A percentile compares a stretch with the other conserved stretches of the same genome.
Conservation (phyloP, 2,888 invertebrate genomes). For the Stenoptilia bipunctidactyla region DNA sequence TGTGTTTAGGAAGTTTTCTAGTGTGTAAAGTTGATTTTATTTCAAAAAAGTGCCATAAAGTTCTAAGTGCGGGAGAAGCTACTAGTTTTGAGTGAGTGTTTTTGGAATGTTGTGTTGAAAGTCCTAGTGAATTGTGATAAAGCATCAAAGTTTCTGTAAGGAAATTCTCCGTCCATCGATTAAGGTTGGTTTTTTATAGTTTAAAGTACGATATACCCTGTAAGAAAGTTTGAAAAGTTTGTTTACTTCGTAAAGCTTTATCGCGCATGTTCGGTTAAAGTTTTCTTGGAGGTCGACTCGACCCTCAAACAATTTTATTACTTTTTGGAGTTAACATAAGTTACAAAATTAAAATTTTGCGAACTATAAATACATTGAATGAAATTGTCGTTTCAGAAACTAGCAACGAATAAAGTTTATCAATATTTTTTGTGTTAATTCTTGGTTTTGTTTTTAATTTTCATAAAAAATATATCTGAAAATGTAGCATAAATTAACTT, state of each 20-base stretch:
- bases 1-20: constrained; percentile 24
- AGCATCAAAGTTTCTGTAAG: constrained; percentile 34
- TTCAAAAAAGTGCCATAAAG: constrained; percentile 51
- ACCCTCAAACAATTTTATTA: background rate
- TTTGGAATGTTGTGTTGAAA: constrained; percentile 60
- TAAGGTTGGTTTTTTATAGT: constrained; percentile 37
- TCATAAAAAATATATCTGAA: no score
- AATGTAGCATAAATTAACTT: no score
- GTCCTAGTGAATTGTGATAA: constrained; percentile 55
- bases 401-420: no score
- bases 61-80: constrained; percentile 45
- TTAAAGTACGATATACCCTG: constrained; percentile 18
- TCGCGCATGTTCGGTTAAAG: constrained; percentile 51
- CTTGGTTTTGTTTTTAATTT: no score
- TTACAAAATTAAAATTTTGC: no score
- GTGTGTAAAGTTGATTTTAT: constrained; percentile 39
- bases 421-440: no score
- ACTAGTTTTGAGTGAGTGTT: constrained; percentile 57
- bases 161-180: constrained; percentile 27
- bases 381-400: no score
- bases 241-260: constrained; percentile 46
- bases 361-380: no score
- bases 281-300: constrained; percentile 13
- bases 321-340: no score
- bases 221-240: constrained; percentile 45